A percentile compares a stretch with the other conserved stretches of the same genome.
Conservation (phyloP, 2,797 vertebrate species). For the Psittacula derbiana region DNA sequence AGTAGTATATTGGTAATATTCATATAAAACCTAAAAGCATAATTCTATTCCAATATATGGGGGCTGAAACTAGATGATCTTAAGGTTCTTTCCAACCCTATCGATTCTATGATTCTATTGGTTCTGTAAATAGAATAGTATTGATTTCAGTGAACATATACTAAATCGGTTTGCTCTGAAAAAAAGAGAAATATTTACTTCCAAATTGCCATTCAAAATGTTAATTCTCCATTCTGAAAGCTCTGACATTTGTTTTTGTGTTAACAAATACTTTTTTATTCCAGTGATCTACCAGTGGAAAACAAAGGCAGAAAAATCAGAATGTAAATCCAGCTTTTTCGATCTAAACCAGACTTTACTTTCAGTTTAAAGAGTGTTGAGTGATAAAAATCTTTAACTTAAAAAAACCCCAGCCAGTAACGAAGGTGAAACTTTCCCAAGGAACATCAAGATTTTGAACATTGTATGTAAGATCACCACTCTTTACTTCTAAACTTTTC, state of each 20-base stretch:
- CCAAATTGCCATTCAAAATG: neutral
- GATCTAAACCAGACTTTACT: neutral
- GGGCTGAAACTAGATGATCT: neutral
- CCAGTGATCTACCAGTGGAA: neutral
- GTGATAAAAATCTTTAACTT: neutral
- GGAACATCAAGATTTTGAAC: neutral
- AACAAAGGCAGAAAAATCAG: neutral
- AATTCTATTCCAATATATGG: neutral
- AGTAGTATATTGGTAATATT: neutral
- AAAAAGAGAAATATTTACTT: neutral
- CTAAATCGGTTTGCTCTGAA: neutral
- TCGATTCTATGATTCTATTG: neutral
- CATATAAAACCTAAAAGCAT: neutral
- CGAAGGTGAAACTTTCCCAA: neutral
- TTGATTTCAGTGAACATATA: neutral
- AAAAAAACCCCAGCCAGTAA: rapidly evolving
- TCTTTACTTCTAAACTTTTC: neutral
- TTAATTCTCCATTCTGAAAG: neutral
- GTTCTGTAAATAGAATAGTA: neutral
- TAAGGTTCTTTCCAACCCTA: neutral
- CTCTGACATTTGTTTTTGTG: neutral
- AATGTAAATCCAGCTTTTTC: neutral
- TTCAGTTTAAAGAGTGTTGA: neutral
- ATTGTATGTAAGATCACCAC: neutral
- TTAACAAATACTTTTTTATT: neutral